Base-by-base conservation (phyloP, 2,888 invertebrate genomes). In the Prionchulus punctatus region DNA sequence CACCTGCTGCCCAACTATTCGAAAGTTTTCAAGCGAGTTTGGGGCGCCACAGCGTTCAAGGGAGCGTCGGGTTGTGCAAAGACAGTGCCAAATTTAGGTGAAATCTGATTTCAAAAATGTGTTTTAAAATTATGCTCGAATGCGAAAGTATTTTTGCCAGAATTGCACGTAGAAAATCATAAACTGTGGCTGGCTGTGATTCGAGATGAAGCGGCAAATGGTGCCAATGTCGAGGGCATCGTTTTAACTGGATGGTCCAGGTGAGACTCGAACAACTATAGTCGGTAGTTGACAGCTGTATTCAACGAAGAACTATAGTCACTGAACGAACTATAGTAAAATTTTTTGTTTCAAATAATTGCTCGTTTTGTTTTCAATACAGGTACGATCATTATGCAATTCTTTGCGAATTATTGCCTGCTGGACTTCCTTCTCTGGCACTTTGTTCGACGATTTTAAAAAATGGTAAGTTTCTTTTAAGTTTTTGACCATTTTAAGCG, bases 331-430 rank as follows among this genome's bases (percentile, higher is more conserved):
- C n/a, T n/a, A n/a, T n/a, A n/a, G n/a, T n/a, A n/a, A n/a, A n/a
- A n/a, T n/a, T n/a, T n/a, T n/a, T n/a, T n/a, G n/a, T n/a, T n/a
- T n/a, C n/a, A n/a, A n/a, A n/a, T n/a, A n/a, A n/a, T n/a, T n/a
- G n/a, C n/a, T n/a, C n/a, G n/a, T 45, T n/a, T 26, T 26, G 23
- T 23, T 50, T 27, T 4, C 12, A n/a, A 15, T 30, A 7, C 31
- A 57, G 72, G 59, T 73, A 71, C 63, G 73, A 73, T 59, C 73
- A 73, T 59, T 73, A 68, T 62, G 66, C 71, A 4, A 65, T 70
- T 1, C 60, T 73, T 48, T 73, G 73, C 66, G 73, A 73, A 57
- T 60, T 73, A 30, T 61, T 73, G 4, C 73, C 73, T 15, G 66
- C 67, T 50, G 70, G 67, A 15, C 57, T 73, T 1, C 73, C 73